A percentile compares a stretch with the other conserved stretches of the same genome.
Conservation (phyloP, 2,797 vertebrate genomes). For the Cuculus canorus region DNA sequence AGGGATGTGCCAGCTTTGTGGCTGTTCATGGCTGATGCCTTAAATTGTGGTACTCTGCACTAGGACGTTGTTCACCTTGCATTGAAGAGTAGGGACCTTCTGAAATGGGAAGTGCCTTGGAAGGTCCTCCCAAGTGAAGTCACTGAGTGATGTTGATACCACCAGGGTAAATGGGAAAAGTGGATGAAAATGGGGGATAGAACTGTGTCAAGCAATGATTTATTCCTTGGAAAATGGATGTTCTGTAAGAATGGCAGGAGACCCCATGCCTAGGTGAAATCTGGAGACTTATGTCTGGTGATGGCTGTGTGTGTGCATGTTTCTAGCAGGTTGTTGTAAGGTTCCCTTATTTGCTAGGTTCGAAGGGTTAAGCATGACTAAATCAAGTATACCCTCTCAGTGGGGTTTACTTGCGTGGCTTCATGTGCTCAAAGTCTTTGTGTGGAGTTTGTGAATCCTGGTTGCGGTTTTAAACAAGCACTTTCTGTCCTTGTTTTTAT, state of each 20-base stretch:
- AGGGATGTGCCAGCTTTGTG: background rate
- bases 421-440: slow-evolving; percentile 32
- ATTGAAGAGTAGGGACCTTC: background rate
- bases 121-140: background rate
- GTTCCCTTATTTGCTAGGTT: background rate
- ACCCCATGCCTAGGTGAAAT: background rate
- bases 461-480: background rate
- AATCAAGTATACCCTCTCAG: background rate
- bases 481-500: background rate
- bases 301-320: accelerated
- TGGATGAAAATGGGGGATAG: background rate
- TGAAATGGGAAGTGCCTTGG: background rate
- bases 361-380: background rate
- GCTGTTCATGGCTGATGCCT: background rate
- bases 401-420: slow-evolving; percentile 15
- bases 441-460: slow-evolving; percentile 3
- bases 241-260: background rate
- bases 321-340: slow-evolving; percentile 25
- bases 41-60: background rate
- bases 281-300: background rate
- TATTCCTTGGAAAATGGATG: background rate
- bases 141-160: background rate
- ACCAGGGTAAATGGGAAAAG: background rate
- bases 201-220: background rate
- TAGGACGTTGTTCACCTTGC: background rate